Evolutionary conservation across 2,888 invertebrate species (phyloP).

Genomic region (Aphelenchoides bicaudatus): DNA sequence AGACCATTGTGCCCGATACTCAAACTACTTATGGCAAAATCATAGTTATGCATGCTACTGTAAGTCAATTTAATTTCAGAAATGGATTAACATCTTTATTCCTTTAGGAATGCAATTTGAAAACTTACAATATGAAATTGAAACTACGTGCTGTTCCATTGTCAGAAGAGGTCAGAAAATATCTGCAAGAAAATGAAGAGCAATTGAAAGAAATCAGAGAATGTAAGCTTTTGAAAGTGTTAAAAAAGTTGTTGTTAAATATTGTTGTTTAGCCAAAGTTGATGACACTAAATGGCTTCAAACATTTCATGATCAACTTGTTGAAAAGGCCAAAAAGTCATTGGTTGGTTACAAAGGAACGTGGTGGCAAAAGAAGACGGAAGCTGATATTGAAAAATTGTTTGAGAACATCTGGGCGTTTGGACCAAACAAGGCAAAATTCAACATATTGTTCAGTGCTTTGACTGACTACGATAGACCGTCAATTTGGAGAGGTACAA

Average conservation of each 20-base stretch:
- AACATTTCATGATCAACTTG: conserved; percentile 27
- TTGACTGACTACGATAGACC: conserved; percentile 68
- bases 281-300: conserved; percentile 17
- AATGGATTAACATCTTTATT: background rate
- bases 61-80: conserved; percentile 13
- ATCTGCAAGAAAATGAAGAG: conserved; percentile 39
- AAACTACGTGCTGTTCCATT: conserved; percentile 50
- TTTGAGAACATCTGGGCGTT: conserved; percentile 76
- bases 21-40: conserved; percentile 42
- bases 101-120: conserved; percentile 46
- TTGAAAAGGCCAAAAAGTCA: conserved; percentile 24
- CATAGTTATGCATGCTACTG: conserved; percentile 41
- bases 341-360: conserved; percentile 50
- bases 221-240: too few species aligned
- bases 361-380: conserved; percentile 50
- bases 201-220: conserved; percentile 36
- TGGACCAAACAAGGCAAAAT: conserved; percentile 81
- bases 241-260: too few species aligned
- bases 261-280: too few species aligned
- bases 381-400: conserved; percentile 40
- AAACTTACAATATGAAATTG: conserved; percentile 40
- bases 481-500: conserved; percentile 27
- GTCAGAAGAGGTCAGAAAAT: conserved; percentile 35
- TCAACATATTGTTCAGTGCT: conserved; percentile 82
- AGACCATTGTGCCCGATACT: conserved; percentile 74